Percentiles rank a stretch among this genome's conserved stretches.
Evolutionary conservation across 2,113 vertebrate genomes (phyloP).

Genomic region (Menidia beryllina): DNA sequence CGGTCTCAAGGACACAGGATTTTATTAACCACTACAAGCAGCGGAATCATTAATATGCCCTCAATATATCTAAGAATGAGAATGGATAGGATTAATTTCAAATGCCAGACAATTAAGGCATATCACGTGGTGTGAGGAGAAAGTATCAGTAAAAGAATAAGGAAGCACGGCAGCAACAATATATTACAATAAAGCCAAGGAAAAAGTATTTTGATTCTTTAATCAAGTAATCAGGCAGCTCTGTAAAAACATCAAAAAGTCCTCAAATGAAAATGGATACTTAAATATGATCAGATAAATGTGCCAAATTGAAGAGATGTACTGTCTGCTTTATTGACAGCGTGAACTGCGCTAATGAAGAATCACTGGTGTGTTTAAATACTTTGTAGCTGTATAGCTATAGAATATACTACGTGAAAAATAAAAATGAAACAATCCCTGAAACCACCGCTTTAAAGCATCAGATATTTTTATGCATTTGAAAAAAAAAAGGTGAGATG

Average conservation of each 20-base stretch:
- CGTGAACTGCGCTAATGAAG: no score
- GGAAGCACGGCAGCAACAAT: background rate
- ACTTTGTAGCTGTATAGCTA: no score
- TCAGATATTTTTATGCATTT: no score
- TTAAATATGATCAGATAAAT: no score
- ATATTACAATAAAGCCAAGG: background rate
- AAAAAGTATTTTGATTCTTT: background rate
- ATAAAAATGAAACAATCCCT: no score
- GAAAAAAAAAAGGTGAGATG: no score
- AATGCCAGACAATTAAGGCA: slow-evolving; percentile 67
- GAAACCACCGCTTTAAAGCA: no score
- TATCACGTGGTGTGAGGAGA: slow-evolving; percentile 36
- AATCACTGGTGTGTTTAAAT: no score
- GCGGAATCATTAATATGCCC: slow-evolving; percentile 65
- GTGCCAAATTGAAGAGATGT: no score
- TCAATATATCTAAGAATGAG: slow-evolving; percentile 53
- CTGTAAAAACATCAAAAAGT: background rate
- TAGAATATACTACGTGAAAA: no score
- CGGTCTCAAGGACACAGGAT: slow-evolving; percentile 71
- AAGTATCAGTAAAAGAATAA: background rate
- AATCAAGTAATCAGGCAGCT: background rate
- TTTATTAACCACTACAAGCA: slow-evolving; percentile 69
- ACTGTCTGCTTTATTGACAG: no score
- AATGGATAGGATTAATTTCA: slow-evolving; percentile 64
- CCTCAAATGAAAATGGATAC: no score